Evolutionary conservation across 1,140 invertebrate species (phyloP).

Genomic region (Sitodiplosis mosellana): DNA sequence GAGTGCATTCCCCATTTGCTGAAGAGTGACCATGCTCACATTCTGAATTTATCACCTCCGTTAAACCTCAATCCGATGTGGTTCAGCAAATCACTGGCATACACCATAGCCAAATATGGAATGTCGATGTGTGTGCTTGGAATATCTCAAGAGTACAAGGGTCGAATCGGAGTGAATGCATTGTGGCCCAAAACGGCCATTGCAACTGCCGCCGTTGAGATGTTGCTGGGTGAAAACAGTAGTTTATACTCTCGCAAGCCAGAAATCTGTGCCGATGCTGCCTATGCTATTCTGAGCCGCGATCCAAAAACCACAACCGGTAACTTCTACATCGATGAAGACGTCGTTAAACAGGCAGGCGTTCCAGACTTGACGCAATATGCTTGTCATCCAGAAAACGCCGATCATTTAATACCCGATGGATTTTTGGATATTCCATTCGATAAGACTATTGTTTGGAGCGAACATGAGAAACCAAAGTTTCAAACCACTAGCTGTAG

Average conservation of each 20-base stretch:
- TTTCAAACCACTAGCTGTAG: too few relatives aligned
- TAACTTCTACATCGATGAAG: conserved; percentile 89
- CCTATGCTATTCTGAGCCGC: conserved; percentile 67
- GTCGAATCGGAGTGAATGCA: conserved; percentile 85
- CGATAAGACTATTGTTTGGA: not conserved
- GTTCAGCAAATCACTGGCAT: conserved; percentile 88
- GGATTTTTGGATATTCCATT: conserved; percentile 61
- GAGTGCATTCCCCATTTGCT: conserved; percentile 76
- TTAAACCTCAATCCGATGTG: conserved; percentile 76
- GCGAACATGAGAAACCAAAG: conserved; percentile 5
- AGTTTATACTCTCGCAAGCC: conserved; percentile 50
- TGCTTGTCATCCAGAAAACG: conserved; percentile 53
- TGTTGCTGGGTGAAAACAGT: conserved; percentile 60
- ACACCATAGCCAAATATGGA: conserved; percentile 97
- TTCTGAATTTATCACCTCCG: conserved; percentile 90
- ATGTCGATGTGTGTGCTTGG: conserved; percentile 98
- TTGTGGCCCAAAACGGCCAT: conserved; percentile 94
- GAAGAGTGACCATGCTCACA: conserved; percentile 83
- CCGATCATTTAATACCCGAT: conserved; percentile 60
- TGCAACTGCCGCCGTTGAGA: conserved; percentile 89
- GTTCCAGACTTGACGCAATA: conserved; percentile 77
- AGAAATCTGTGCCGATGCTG: conserved; percentile 90
- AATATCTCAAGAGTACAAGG: conserved; percentile 82
- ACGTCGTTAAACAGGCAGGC: conserved; percentile 60
- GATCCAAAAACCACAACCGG: conserved; percentile 64